Evolutionary conservation across 2,113 vertebrate species (phyloP), one percentile per base, ranked within the genome.

Genomic region (Alethe diademata): DNA sequence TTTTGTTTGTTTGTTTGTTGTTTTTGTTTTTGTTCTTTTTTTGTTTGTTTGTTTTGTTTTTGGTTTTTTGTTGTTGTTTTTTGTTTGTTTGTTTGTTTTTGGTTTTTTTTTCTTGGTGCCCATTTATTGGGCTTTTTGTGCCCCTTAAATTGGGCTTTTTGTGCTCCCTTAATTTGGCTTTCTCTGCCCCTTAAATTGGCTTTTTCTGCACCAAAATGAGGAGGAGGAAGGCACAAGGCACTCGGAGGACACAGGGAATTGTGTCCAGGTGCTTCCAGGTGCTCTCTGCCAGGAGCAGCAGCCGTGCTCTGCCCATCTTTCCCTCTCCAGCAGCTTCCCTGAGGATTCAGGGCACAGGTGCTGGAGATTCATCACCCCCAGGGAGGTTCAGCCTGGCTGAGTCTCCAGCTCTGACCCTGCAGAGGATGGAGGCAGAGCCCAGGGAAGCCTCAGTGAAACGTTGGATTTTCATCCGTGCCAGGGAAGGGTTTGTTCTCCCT

Each of bases 231-330:
- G 14, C 23, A 12, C 14, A 6, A 16, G 43, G 31, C 28, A 10
- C 14, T 42, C 14, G 40, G 40, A 42, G 40, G 40, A 11, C 5
- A 2, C 0, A 6, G 78, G 2, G 2, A 18, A 1, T 1, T 18
- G 33, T n/a, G 38, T 16, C 43, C 43, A 42, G 40, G 40, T 16
- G 53, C 82, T 43, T 1, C 8, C 31, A 20, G 73, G 18, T 3
- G 15, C 12, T n/a, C 73, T 35, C 2, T 45, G 64, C 69, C 81
- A 35, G 48, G n/a, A 53, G 50, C 31, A 8, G 40, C 13, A 25
- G 43, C 11, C 0, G 2, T 2, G n/a, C 62, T 5, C 33, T 4
- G 65, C 14, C 13, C 1, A 0, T 2, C 19, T 56, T 20, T 35
- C 90, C 74, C 60, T 65, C 83, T 23, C 45, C 74, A n/a, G 86